These are phyloP conservation scores for Tauraco hartlaubi DNA, from an alignment of 2,797 vertebrate genomes.

Conservation along the genomic window DNA sequence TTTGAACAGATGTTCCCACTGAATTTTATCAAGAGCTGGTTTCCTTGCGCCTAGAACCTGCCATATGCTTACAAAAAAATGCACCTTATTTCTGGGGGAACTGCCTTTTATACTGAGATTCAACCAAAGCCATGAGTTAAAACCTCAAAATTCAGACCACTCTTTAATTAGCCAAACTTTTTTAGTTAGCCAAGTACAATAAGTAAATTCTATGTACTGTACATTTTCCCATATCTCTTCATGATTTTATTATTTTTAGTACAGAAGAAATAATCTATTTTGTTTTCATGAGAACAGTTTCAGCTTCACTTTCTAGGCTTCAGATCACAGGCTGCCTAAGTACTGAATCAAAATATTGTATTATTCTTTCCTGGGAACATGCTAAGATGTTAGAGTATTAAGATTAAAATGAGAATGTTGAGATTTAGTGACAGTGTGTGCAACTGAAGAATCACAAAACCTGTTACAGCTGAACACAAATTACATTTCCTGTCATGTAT, in stretches of 20 bases:
- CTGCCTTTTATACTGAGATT: not conserved
- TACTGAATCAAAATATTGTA: not conserved
- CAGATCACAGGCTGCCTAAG: not conserved
- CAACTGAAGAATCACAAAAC: not conserved
- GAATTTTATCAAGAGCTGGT: slow-evolving; percentile 10
- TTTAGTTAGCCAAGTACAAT: not conserved
- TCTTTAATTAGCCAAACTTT: not conserved
- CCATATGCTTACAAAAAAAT: not conserved
- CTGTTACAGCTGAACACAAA: not conserved
- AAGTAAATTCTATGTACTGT: not conserved
- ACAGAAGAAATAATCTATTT: not conserved
- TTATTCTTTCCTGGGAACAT: not conserved
- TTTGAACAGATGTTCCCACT: slow-evolving; percentile 36
- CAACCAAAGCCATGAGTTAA: not conserved
- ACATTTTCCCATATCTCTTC: not conserved
- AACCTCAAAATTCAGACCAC: not conserved
- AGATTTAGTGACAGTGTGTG: not conserved
- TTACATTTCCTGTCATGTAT: not conserved
- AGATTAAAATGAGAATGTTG: not conserved
- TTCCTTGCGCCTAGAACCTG: slow-evolving; percentile 21
- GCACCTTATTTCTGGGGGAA: not conserved
- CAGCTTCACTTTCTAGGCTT: not conserved
- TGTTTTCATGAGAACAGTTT: not conserved
- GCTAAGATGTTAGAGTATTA: not conserved
- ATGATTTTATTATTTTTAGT: not conserved